These are phyloP conservation scores for Aelia acuminata DNA, from an alignment of 2,888 invertebrate species.

Conservation along the genomic window DNA sequence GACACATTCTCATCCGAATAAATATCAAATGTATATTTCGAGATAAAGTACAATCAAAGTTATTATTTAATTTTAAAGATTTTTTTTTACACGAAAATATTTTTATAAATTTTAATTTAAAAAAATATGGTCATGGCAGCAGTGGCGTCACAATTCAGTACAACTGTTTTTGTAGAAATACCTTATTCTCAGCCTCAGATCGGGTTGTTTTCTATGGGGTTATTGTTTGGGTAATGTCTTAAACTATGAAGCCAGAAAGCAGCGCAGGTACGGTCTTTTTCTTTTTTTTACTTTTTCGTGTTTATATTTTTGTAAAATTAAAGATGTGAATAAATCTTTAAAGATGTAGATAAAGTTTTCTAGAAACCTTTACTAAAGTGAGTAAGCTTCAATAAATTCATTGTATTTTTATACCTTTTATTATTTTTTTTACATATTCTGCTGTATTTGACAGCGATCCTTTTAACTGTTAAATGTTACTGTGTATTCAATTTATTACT, in stretches of 20 bases:
- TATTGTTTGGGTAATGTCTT: not conserved
- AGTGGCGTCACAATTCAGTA: slow-evolving; percentile 6
- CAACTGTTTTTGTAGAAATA: slow-evolving; percentile 1
- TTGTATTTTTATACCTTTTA: not conserved
- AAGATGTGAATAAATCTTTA: too few relatives aligned
- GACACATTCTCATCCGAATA: not conserved
- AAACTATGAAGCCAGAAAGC: slow-evolving; percentile 49
- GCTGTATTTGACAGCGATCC: not conserved
- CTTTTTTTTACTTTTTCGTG: not conserved
- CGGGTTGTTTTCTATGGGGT: not conserved
- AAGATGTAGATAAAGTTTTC: not conserved
- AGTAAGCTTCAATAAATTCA: not conserved
- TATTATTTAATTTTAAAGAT: not conserved
- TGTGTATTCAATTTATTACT: not conserved
- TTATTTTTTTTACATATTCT: not conserved
- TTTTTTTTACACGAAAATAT: not conserved
- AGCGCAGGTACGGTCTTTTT: slow-evolving; percentile 38
- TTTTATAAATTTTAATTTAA: not conserved
- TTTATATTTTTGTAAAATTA: not conserved
- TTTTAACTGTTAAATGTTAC: not conserved
- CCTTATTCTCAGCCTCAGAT: not conserved
- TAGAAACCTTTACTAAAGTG: not conserved
- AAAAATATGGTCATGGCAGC: slow-evolving; percentile 10
- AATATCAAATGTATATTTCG: not conserved
- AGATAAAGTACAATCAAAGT: not conserved